Percentiles rank a stretch among this genome's conserved stretches.
phyloP scores from a whole-genome alignment of 2,797 vertebrate genomes.

The Xiphorhynchus erythropygius region DNA sequence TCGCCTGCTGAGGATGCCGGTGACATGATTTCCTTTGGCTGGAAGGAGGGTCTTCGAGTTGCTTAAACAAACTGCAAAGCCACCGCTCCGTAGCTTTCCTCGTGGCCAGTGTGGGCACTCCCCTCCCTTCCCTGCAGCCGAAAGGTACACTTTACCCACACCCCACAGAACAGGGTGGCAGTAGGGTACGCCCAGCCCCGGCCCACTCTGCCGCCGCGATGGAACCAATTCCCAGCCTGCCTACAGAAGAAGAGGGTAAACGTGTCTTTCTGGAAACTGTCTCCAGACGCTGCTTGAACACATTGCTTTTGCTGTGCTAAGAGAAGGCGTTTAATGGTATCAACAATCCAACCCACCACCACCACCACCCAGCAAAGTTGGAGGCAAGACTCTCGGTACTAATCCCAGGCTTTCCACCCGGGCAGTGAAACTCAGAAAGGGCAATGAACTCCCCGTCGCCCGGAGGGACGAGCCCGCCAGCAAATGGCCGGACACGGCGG shows the following conservation, averaged over 20 bases:
- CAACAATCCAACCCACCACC: neutral
- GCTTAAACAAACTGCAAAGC: neutral
- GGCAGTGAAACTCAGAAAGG: neutral
- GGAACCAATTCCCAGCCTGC: neutral
- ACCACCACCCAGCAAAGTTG: neutral
- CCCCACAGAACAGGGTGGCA: neutral
- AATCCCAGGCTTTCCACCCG: neutral
- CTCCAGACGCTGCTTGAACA: neutral
- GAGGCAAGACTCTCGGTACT: neutral
- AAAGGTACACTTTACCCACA: neutral
- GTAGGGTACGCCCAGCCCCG: neutral
- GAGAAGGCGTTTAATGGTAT: neutral
- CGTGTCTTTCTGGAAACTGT: neutral
- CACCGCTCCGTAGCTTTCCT: neutral
- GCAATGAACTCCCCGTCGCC: neutral
- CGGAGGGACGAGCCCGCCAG: neutral
- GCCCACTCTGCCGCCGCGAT: neutral
- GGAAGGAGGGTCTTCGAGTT: constrained; percentile 36
- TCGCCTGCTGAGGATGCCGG: constrained; percentile 27
- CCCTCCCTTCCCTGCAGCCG: neutral
- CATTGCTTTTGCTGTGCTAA: neutral
- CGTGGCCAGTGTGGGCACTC: neutral
- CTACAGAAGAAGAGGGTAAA: neutral
- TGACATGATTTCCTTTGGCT: constrained; percentile 48
- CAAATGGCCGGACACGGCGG: neutral